phyloP scores from a whole-genome alignment of 2,113 vertebrate genomes.

The Marmota monax region DNA sequence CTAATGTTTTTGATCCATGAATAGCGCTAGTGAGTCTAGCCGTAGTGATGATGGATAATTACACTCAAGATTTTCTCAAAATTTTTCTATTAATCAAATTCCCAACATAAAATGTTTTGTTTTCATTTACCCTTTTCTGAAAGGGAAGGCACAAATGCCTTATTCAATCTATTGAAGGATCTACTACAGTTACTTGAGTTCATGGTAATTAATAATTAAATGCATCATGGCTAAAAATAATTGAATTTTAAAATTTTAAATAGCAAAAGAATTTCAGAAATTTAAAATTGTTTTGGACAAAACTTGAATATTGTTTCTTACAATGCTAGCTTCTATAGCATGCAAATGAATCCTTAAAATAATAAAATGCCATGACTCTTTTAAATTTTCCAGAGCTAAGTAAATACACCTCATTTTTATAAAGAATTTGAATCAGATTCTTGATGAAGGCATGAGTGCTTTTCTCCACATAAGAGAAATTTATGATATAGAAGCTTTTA shows the following conservation, averaged over 20 bases:
- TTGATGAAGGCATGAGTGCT: constrained; percentile 39
- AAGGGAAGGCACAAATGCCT: not conserved
- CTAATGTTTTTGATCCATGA: not conserved
- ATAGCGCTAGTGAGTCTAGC: not conserved
- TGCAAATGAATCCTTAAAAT: constrained; percentile 59
- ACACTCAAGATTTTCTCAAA: constrained; percentile 32
- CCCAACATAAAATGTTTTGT: not conserved
- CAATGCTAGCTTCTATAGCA: constrained; percentile 43
- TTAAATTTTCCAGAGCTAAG: constrained; percentile 54
- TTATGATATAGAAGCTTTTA: constrained; percentile 13
- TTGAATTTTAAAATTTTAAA: constrained; percentile 29
- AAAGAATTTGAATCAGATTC: constrained; percentile 40
- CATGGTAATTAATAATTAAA: constrained; percentile 41
- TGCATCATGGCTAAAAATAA: constrained; percentile 56
- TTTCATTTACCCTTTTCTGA: constrained; percentile 51
- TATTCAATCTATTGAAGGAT: constrained; percentile 8
- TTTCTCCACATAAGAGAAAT: constrained; percentile 49
- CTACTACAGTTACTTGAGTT: constrained; percentile 2
- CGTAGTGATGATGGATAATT: not conserved
- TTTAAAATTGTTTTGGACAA: constrained; percentile 54
- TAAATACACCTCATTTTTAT: constrained; percentile 35
- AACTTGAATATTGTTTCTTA: constrained; percentile 29
- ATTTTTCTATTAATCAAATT: constrained; percentile 24
- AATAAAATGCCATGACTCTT: constrained; percentile 30
- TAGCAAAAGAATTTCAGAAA: constrained; percentile 58